Evolutionary conservation across 2,113 vertebrate species (phyloP).

Genomic region (Myxocyprinus asiaticus): DNA sequence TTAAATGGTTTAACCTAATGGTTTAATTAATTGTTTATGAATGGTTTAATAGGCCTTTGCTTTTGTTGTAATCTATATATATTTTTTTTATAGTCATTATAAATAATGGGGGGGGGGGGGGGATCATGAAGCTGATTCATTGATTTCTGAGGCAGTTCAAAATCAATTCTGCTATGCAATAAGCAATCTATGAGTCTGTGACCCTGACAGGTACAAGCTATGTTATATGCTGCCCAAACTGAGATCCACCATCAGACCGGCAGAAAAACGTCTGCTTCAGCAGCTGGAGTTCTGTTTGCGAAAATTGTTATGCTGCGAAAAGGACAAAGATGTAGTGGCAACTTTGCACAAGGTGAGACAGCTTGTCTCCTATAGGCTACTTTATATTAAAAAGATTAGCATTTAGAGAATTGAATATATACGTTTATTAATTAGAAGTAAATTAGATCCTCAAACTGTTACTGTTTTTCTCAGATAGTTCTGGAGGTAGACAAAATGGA

Average conservation of each 20-base stretch:
- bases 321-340: conserved; percentile 91
- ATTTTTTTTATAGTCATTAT: too few relatives aligned
- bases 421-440: neutral
- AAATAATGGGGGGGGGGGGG: too few relatives aligned
- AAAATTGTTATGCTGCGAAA: conserved; percentile 89
- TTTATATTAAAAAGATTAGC: conserved; percentile 3
- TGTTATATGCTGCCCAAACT: conserved; percentile 89
- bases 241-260: conserved; percentile 85
- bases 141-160: too few relatives aligned
- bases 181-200: neutral
- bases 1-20: neutral
- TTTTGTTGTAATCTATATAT: too few relatives aligned
- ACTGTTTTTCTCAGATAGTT: conserved; percentile 76
- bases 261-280: conserved; percentile 90
- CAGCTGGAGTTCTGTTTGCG: conserved; percentile 90
- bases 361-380: neutral
- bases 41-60: too few relatives aligned
- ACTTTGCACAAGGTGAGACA: conserved; percentile 85
- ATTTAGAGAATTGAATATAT: neutral
- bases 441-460: neutral
- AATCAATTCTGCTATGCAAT: neutral
- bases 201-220: conserved; percentile 75
- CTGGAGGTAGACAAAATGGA: conserved; percentile 94
- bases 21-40: neutral
- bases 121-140: too few relatives aligned